Conservation (phyloP, 2,888 invertebrate species). For the Macrosiphum euphorbiae region DNA sequence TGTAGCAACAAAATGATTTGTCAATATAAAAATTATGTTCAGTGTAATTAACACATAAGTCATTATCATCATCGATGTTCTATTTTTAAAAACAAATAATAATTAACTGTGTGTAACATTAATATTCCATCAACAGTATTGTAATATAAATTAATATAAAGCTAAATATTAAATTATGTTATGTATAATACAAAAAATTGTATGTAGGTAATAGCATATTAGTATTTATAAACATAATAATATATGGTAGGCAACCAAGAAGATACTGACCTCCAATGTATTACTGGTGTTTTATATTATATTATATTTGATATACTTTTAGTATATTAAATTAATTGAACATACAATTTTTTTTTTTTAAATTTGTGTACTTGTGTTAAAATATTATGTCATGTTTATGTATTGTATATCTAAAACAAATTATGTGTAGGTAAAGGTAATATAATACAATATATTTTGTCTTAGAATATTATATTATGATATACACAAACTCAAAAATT, state of each 20-base stretch:
- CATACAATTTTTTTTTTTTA: background rate
- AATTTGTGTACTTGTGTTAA: background rate
- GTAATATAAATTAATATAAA: background rate
- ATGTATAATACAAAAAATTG: background rate
- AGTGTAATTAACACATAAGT: background rate
- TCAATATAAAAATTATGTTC: constrained; percentile 50
- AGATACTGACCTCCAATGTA: background rate
- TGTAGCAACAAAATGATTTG: constrained; percentile 38
- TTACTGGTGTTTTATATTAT: background rate
- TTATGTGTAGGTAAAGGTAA: background rate
- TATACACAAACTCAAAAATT: too few species aligned
- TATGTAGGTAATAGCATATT: background rate
- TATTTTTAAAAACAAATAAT: background rate
- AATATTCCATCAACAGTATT: background rate
- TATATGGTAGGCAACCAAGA: background rate
- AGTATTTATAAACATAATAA: background rate
- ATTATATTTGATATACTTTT: background rate
- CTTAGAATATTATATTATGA: background rate
- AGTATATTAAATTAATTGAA: background rate
- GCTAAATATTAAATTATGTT: background rate
- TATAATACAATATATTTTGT: background rate
- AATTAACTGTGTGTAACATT: background rate
- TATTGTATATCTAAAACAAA: background rate
- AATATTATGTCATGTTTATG: background rate
- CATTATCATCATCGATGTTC: background rate